phyloP scores from a whole-genome alignment of 1,140 invertebrate species.

The Drosophila bifasciata region DNA sequence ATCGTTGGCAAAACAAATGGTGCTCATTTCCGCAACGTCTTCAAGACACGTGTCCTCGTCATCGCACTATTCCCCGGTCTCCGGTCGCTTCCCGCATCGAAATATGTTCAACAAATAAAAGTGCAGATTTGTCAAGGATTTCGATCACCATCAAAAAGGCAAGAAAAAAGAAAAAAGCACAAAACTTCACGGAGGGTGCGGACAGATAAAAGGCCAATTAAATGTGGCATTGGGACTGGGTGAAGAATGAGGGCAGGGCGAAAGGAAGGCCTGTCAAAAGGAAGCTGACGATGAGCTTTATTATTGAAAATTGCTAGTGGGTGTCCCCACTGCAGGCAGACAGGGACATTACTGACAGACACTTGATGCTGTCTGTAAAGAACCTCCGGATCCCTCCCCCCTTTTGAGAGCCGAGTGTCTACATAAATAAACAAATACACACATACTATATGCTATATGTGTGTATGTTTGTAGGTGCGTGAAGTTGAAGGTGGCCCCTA shows the following conservation, averaged over 20 bases:
- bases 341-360: constrained; percentile 15
- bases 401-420: not conserved
- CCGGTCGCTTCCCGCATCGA: constrained; percentile 26
- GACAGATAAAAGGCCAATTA: constrained; percentile 66
- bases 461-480: constrained; percentile 6
- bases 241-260: not conserved
- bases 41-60: constrained; percentile 65
- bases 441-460: no score
- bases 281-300: constrained; percentile 66
- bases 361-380: constrained; percentile 50
- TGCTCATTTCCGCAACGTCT: constrained; percentile 71
- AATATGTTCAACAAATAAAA: constrained; percentile 75
- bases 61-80: constrained; percentile 1
- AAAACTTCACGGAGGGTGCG: constrained; percentile 26
- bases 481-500: constrained; percentile 5
- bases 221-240: constrained; percentile 53
- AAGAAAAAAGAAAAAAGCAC: constrained; percentile 51
- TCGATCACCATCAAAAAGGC: constrained; percentile 17
- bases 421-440: no score
- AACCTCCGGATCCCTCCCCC: not conserved
- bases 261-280: constrained; percentile 52
- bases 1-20: constrained; percentile 51
- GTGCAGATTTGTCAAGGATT: constrained; percentile 74
- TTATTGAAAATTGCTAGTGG: constrained; percentile 73
- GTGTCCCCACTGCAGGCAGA: constrained; percentile 47